phyloP scores from a whole-genome alignment of 1,140 invertebrate genomes.

The Meloidogyne chitwoodi region DNA sequence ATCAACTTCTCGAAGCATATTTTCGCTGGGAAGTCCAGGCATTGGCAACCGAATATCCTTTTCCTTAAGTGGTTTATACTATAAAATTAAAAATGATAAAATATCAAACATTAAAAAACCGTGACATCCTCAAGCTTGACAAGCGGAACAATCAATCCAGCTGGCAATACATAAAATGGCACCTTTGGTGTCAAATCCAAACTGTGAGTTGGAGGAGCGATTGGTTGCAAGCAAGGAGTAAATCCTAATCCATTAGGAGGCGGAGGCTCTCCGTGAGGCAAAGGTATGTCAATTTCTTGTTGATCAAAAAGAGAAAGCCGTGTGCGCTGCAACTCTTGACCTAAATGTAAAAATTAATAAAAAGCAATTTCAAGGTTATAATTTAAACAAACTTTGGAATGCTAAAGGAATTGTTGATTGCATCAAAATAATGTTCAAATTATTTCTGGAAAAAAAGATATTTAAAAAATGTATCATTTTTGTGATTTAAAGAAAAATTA shows the following conservation, averaged over 20 bases:
- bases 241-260: no score
- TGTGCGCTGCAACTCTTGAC: no score
- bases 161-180: slow-evolving; percentile 30
- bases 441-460: neutral
- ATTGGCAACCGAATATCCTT: slow-evolving; percentile 31
- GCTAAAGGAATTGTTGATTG: no score
- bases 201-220: neutral
- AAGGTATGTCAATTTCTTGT: neutral
- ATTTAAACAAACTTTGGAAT: no score
- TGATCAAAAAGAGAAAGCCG: slow-evolving; percentile 22
- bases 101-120: neutral
- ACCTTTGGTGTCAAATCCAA: slow-evolving; percentile 22
- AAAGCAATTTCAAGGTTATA: no score
- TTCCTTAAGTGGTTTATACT: slow-evolving; percentile 34
- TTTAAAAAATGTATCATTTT: neutral
- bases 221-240: no score
- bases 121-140: slow-evolving; percentile 24
- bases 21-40: slow-evolving; percentile 26
- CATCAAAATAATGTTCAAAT: neutral
- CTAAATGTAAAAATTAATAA: no score
- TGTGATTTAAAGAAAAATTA: no score
- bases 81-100: neutral
- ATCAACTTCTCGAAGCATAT: slow-evolving; percentile 32
- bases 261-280: no score
- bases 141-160: slow-evolving; percentile 37